These are phyloP conservation scores for Pseudomyrmex sp. DNA, from an alignment of 1,140 invertebrate species.

Conservation along the genomic window DNA sequence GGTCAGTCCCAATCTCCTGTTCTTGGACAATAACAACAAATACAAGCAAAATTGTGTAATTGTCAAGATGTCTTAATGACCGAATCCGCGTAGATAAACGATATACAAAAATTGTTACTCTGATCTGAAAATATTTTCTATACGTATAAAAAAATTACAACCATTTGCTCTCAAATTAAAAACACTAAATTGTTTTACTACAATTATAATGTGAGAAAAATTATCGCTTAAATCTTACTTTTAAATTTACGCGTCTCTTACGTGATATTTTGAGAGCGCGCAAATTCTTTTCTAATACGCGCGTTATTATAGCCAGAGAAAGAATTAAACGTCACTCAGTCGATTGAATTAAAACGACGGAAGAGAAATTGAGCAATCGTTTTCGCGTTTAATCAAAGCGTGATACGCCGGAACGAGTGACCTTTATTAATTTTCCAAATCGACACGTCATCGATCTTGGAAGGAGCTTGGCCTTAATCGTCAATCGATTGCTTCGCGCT, in stretches of 20 bases:
- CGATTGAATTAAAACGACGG: background rate
- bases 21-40: background rate
- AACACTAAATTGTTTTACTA: too few relatives aligned
- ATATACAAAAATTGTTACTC: too few relatives aligned
- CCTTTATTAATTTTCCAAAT: slow-evolving; percentile 50
- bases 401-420: background rate
- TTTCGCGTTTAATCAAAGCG: slow-evolving; percentile 1
- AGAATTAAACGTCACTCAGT: background rate
- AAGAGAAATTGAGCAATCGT: background rate
- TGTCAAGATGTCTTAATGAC: background rate
- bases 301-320: background rate
- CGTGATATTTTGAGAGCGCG: background rate
- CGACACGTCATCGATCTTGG: background rate
- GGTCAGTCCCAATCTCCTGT: background rate
- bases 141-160: background rate
- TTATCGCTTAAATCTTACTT: too few relatives aligned
- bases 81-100: background rate
- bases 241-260: background rate
- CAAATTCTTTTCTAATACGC: background rate
- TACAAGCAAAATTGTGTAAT: background rate
- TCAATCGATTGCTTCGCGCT: slow-evolving; percentile 72
- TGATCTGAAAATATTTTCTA: too few relatives aligned
- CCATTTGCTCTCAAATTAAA: background rate
- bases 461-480: slow-evolving; percentile 69
- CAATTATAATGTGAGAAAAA: too few relatives aligned